Conservation (phyloP, 2,888 invertebrate species). For the Eupithecia exiguata region DNA sequence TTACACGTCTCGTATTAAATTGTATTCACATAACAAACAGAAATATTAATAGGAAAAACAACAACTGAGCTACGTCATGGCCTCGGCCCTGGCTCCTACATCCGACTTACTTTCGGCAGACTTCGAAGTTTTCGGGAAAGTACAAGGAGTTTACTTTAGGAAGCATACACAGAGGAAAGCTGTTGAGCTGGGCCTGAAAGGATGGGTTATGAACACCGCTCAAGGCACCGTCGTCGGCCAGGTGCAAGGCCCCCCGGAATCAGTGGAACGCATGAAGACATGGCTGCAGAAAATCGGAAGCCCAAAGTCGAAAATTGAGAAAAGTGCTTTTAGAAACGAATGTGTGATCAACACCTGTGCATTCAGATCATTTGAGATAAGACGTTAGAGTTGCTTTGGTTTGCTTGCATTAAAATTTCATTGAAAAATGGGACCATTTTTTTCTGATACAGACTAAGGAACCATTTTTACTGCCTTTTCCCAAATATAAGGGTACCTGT, state of each 20-base stretch:
- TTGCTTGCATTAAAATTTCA: background rate
- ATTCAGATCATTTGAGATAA: slow-evolving; percentile 77
- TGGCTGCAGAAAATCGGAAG: slow-evolving; percentile 86
- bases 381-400: slow-evolving; percentile 54
- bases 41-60: background rate
- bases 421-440: background rate
- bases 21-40: background rate
- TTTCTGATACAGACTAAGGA: background rate
- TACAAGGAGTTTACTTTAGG: slow-evolving; percentile 83
- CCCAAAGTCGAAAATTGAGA: slow-evolving; percentile 87
- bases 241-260: slow-evolving; percentile 84
- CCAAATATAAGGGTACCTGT: too few relatives aligned
- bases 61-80: slow-evolving; percentile 23
- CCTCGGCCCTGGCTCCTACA: slow-evolving; percentile 49
- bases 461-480: background rate
- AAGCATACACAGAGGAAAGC: slow-evolving; percentile 87
- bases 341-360: slow-evolving; percentile 75
- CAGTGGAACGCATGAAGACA: slow-evolving; percentile 85
- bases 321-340: slow-evolving; percentile 86
- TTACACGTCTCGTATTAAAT: background rate
- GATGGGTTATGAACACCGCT: slow-evolving; percentile 90
- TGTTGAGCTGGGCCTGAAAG: slow-evolving; percentile 85
- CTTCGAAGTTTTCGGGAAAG: slow-evolving; percentile 85
- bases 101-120: slow-evolving; percentile 64
- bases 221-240: slow-evolving; percentile 87